Evolutionary conservation across 2,113 vertebrate genomes (phyloP).

Genomic region (Pluvianellus socialis): DNA sequence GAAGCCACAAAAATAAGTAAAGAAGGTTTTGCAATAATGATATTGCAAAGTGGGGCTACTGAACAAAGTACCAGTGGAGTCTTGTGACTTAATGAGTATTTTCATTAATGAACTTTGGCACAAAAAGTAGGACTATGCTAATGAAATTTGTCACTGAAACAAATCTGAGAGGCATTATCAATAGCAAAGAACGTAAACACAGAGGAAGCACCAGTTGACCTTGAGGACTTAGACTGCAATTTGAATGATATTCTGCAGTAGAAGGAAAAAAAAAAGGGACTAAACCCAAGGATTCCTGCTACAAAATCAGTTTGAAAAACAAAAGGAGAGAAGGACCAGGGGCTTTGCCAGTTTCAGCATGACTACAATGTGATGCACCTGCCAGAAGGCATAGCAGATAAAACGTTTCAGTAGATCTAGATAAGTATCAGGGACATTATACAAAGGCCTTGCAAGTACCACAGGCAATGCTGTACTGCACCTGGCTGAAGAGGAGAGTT

Average conservation of each 20-base stretch:
- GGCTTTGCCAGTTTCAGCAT: background rate
- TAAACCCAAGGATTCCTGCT: background rate
- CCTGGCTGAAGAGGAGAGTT: background rate
- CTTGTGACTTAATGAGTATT: background rate
- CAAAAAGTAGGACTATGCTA: background rate
- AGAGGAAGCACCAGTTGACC: background rate
- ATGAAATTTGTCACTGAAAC: background rate
- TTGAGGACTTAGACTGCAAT: background rate
- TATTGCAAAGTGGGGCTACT: background rate
- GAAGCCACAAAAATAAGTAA: background rate
- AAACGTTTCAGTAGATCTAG: background rate
- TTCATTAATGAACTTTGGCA: background rate
- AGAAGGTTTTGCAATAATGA: background rate
- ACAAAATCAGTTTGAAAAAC: background rate
- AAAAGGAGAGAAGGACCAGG: background rate
- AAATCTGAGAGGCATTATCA: background rate
- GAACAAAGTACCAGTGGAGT: background rate
- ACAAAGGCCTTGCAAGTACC: background rate
- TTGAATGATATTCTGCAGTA: background rate
- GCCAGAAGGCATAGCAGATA: background rate
- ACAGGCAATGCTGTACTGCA: background rate
- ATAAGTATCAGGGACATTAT: background rate
- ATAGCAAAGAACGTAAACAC: background rate
- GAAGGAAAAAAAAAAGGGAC: background rate
- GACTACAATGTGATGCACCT: background rate